Percentiles rank a stretch among this genome's conserved stretches.
Evolutionary conservation across 2,113 vertebrate species (phyloP).

Genomic region (Dromaius novaehollandiae): DNA sequence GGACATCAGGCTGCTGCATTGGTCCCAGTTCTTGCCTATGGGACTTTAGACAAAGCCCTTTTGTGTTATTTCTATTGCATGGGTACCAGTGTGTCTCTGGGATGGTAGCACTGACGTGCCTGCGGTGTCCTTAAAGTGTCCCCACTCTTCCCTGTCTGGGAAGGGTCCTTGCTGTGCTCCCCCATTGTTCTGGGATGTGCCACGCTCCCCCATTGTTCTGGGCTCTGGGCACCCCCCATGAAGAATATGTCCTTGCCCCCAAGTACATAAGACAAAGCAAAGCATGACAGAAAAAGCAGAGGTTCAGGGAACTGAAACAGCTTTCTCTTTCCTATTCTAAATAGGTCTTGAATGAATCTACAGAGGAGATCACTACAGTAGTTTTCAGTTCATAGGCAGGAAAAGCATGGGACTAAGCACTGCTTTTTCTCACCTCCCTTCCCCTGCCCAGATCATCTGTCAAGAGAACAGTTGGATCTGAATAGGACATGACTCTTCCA

Average conservation of each 20-base stretch:
- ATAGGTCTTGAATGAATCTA: fast-evolving
- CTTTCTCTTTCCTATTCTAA: not conserved
- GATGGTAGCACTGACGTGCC: no score
- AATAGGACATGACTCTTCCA: not conserved
- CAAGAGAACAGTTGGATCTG: not conserved
- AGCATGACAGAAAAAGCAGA: not conserved
- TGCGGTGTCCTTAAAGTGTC: not conserved
- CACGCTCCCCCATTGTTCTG: not conserved
- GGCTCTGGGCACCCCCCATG: not conserved
- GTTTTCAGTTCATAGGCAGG: not conserved
- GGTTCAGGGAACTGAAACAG: not conserved
- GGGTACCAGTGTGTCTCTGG: not conserved
- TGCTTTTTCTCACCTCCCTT: not conserved
- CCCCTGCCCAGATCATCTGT: not conserved
- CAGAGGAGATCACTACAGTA: not conserved
- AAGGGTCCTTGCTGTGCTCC: not conserved
- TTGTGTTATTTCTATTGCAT: not conserved
- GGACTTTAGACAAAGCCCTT: not conserved
- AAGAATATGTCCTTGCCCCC: not conserved
- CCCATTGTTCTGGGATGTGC: no score
- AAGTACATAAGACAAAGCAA: not conserved
- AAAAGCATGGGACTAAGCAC: not conserved
- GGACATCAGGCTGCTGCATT: not conserved
- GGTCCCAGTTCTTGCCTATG: not conserved
- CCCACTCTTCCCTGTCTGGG: not conserved